Percentiles rank a stretch among this genome's conserved stretches.
These are phyloP conservation scores for Cyclophora punctaria DNA, from an alignment of 2,888 invertebrate genomes.

Conservation along the genomic window DNA sequence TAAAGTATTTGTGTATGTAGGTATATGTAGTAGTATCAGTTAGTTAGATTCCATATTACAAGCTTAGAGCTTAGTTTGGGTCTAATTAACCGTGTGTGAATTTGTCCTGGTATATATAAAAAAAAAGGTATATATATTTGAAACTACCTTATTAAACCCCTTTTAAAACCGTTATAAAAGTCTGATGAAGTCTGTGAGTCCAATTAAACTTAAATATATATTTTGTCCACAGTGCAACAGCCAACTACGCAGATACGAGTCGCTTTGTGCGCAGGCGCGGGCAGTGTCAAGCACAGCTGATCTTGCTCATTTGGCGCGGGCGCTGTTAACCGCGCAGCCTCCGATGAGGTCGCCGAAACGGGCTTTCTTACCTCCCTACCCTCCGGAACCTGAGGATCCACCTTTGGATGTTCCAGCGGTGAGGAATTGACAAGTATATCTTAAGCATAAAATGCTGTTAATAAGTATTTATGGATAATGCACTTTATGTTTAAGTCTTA, in stretches of 20 bases:
- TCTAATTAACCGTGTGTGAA: too few relatives aligned
- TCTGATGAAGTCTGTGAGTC: too few relatives aligned
- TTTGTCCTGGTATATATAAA: too few relatives aligned
- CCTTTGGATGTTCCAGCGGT: slow-evolving; percentile 64
- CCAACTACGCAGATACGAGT: slow-evolving; percentile 89
- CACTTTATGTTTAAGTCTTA: too few relatives aligned
- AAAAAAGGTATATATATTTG: too few relatives aligned
- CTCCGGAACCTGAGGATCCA: slow-evolving; percentile 64
- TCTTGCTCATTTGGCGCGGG: slow-evolving; percentile 85
- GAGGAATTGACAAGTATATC: slow-evolving; percentile 16
- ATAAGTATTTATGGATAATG: not conserved
- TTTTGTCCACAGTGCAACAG: slow-evolving; percentile 79
- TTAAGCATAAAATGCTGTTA: slow-evolving; percentile 2
- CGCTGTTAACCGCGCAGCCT: slow-evolving; percentile 82
- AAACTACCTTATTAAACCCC: too few relatives aligned
- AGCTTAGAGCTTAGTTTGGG: too few relatives aligned
- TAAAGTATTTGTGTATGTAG: too few relatives aligned
- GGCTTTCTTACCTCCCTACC: slow-evolving; percentile 73
- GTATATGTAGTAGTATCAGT: too few relatives aligned
- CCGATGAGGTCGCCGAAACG: slow-evolving; percentile 80
- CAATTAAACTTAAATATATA: too few relatives aligned
- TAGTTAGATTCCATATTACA: too few relatives aligned
- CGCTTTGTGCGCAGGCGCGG: slow-evolving; percentile 84
- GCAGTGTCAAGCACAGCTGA: slow-evolving; percentile 83
- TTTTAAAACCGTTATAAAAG: too few relatives aligned